Conservation (phyloP, 1,140 invertebrate genomes). For the Lepidurus arcticus region DNA sequence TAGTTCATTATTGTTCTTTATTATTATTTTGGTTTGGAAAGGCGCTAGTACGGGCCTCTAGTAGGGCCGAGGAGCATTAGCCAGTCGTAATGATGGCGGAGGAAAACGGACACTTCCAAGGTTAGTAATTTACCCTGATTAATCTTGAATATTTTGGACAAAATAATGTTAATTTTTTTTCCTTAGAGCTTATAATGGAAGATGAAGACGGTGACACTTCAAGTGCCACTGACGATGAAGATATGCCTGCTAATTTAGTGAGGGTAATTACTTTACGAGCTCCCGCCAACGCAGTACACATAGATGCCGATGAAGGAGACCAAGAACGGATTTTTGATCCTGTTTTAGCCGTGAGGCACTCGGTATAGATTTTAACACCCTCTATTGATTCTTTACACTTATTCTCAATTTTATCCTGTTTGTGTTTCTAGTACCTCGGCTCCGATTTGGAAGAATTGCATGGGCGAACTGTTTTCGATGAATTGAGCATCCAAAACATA, state of each 20-base stretch:
- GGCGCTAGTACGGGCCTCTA: too few species aligned
- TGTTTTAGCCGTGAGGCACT: not conserved
- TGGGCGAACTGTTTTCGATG: conserved; percentile 57
- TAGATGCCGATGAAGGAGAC: not conserved
- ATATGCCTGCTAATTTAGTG: not conserved
- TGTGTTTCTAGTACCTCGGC: conserved; percentile 55
- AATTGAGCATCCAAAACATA: conserved; percentile 47
- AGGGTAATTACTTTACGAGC: not conserved
- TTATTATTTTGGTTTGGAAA: too few species aligned
- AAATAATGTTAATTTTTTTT: not conserved
- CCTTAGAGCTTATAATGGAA: not conserved
- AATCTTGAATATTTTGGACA: too few species aligned
- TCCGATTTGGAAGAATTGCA: conserved; percentile 55
- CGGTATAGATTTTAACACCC: not conserved
- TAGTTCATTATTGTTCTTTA: too few species aligned
- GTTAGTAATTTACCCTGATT: too few species aligned
- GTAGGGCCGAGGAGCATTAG: too few species aligned
- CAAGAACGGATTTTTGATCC: not conserved
- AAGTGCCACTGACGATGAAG: not conserved
- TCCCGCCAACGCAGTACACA: not conserved
- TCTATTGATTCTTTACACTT: too few species aligned
- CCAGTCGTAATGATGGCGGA: too few species aligned
- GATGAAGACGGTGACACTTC: not conserved
- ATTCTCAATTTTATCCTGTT: not conserved
- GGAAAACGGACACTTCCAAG: too few species aligned